These are phyloP conservation scores for Sylvicola fuscatus DNA, from an alignment of 2,888 invertebrate species.

Conservation along the genomic window DNA sequence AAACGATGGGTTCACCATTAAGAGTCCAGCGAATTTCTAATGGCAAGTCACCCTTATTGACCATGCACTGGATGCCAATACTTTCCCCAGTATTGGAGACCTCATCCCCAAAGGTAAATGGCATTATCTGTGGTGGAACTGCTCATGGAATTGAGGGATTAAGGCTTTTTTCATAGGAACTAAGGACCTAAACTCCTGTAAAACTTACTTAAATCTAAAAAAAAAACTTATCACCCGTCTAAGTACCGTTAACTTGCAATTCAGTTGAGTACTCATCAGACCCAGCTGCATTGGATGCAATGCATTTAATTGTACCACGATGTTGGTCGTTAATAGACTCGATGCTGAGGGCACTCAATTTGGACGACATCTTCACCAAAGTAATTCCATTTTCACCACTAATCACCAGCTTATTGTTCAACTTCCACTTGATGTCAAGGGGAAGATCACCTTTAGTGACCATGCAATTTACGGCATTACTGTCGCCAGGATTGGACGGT, in stretches of 20 bases:
- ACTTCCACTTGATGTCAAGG: conserved; percentile 49
- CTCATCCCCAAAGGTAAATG: conserved; percentile 49
- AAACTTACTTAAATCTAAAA: too few species aligned
- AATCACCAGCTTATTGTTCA: conserved; percentile 28
- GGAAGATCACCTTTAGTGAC: conserved; percentile 55
- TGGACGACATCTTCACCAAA: neutral
- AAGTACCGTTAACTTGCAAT: conserved; percentile 43
- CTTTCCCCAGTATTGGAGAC: conserved; percentile 47
- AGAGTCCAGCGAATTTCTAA: conserved; percentile 53
- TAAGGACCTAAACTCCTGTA: too few species aligned
- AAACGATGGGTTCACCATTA: conserved; percentile 26
- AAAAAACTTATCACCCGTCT: too few species aligned
- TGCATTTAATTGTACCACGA: conserved; percentile 35
- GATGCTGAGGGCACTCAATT: conserved; percentile 3
- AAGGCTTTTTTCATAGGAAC: too few species aligned
- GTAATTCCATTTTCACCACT: conserved; percentile 20
- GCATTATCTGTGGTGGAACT: conserved; percentile 44
- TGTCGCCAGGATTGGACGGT: conserved; percentile 48
- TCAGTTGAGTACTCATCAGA: conserved; percentile 35
- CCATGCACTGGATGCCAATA: conserved; percentile 47
- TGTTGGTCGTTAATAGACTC: conserved; percentile 21
- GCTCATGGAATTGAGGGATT: too few species aligned
- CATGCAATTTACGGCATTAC: conserved; percentile 45
- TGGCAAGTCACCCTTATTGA: conserved; percentile 59
- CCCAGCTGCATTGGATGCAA: conserved; percentile 39